These are phyloP conservation scores for Galeopterus variegatus DNA, from an alignment of 2,113 vertebrate species.

Conservation along the genomic window DNA sequence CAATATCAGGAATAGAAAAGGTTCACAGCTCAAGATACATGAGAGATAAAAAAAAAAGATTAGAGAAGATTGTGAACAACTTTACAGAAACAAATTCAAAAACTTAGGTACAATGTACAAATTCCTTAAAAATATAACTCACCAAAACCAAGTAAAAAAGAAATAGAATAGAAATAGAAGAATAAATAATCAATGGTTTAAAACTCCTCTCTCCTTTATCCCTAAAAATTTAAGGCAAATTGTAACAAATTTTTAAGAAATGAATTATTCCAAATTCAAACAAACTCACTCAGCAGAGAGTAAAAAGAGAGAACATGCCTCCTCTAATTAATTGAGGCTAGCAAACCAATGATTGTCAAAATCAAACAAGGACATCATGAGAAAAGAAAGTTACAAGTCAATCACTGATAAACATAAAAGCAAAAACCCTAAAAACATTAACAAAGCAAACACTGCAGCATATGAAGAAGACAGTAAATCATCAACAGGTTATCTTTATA, in stretches of 20 bases:
- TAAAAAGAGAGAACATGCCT: neutral
- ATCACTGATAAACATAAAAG: neutral
- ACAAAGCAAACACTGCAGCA: neutral
- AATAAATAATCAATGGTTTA: neutral
- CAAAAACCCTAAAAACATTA: neutral
- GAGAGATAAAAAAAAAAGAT: neutral
- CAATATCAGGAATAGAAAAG: neutral
- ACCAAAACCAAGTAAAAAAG: neutral
- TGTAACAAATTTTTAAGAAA: conserved; percentile 8
- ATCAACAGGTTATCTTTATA: neutral
- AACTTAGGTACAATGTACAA: neutral
- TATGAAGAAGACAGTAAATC: neutral
- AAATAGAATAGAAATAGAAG: neutral
- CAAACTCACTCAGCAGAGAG: conserved; percentile 14
- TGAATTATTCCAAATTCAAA: neutral
- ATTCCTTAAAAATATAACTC: neutral
- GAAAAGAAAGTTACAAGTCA: conserved; percentile 38
- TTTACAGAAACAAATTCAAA: neutral
- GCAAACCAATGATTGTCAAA: neutral
- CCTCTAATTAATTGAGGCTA: neutral
- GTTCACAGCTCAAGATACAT: neutral
- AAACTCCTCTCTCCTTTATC: neutral
- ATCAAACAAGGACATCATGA: neutral
- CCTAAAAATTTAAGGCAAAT: neutral
- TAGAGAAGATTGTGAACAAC: neutral